A percentile compares a stretch with the other conserved stretches of the same genome.
Conservation (phyloP, 2,888 invertebrate genomes). For the Dryocosmus kuriphilus region DNA sequence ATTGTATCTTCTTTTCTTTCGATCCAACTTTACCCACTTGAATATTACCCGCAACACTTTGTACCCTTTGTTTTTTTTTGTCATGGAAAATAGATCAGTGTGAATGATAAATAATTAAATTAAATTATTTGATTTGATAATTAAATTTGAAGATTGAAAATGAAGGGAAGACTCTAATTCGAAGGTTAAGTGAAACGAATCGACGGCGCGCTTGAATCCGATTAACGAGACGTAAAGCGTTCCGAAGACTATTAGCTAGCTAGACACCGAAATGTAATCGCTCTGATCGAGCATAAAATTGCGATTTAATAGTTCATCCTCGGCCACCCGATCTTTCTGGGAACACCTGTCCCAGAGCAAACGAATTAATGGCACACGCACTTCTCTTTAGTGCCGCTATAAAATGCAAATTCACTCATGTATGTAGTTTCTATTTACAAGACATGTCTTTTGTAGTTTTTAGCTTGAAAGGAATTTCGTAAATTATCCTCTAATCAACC, state of each 20-base stretch:
- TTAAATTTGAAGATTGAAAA: neutral
- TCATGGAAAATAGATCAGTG: no score
- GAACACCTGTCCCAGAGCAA: slow-evolving; percentile 72
- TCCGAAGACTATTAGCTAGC: slow-evolving; percentile 55
- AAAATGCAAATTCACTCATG: slow-evolving; percentile 17
- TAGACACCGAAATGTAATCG: slow-evolving; percentile 57
- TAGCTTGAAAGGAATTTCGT: neutral
- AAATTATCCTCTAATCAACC: neutral
- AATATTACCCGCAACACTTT: no score
- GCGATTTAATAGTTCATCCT: slow-evolving; percentile 69
- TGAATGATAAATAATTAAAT: no score
- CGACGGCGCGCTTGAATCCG: slow-evolving; percentile 55
- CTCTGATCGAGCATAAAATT: slow-evolving; percentile 72
- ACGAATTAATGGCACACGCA: slow-evolving; percentile 64
- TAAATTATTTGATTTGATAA: neutral
- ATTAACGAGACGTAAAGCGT: slow-evolving; percentile 60
- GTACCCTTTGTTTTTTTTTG: no score
- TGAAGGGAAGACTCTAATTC: neutral
- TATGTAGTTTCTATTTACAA: neutral
- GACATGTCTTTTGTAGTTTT: neutral
- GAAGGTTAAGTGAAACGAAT: slow-evolving; percentile 47
- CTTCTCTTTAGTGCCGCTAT: neutral
- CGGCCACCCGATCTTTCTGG: slow-evolving; percentile 48
- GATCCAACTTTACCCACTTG: no score
- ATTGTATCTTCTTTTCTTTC: no score